Evolutionary conservation across 2,888 invertebrate species (phyloP).

Genomic region (Eupithecia tripunctaria): DNA sequence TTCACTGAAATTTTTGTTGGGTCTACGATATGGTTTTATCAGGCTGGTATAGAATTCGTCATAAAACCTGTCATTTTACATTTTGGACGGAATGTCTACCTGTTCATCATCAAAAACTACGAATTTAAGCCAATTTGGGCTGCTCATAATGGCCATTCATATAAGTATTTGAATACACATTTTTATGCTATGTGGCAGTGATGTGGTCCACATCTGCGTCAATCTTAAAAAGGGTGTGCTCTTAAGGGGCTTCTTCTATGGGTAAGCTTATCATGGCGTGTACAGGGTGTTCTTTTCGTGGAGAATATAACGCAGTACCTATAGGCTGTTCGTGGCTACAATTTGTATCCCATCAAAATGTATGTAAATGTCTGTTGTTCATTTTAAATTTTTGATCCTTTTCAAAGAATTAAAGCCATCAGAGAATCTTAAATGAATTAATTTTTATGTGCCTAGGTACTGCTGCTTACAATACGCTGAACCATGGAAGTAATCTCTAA

Average conservation of each 20-base stretch:
- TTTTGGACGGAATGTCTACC: no score
- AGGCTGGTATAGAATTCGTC: no score
- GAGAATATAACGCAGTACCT: background rate
- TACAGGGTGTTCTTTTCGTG: background rate
- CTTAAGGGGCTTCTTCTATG: no score
- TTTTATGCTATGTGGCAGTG: background rate
- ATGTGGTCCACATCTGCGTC: background rate
- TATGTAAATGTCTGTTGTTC: no score
- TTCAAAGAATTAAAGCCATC: background rate
- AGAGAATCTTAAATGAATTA: background rate
- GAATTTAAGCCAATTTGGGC: no score
- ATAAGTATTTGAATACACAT: background rate
- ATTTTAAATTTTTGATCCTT: background rate
- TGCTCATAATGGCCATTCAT: background rate
- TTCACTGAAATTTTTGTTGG: no score
- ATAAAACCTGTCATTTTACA: no score
- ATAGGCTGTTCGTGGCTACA: background rate
- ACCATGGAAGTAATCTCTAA: background rate
- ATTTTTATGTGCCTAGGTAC: no score
- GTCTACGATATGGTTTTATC: no score
- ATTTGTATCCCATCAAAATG: background rate
- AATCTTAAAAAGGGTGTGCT: background rate
- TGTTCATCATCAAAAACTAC: no score
- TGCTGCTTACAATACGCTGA: no score
- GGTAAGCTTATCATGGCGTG: background rate